phyloP scores from a whole-genome alignment of 1,140 invertebrate genomes.

The Micrasema minimum region DNA sequence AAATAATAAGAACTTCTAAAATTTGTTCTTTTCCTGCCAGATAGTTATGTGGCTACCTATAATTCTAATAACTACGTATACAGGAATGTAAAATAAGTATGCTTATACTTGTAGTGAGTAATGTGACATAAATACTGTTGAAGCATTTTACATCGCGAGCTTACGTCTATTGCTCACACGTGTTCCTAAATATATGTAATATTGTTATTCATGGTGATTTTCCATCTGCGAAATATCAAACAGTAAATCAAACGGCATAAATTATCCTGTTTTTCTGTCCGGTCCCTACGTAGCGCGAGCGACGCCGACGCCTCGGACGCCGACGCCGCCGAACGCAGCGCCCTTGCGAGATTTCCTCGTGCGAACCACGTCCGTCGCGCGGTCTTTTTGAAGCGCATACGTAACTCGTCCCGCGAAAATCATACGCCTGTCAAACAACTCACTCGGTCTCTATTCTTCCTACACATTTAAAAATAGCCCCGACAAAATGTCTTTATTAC shows the following conservation, averaged over 20 bases:
- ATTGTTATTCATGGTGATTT: not conserved
- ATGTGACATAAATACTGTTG: too few relatives aligned
- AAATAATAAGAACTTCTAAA: too few relatives aligned
- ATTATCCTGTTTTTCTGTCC: too few relatives aligned
- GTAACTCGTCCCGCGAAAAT: slow-evolving; percentile 41
- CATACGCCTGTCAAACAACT: slow-evolving; percentile 34
- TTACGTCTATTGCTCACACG: too few relatives aligned
- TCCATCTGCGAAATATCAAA: not conserved
- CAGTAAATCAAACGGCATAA: not conserved
- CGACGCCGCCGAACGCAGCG: not conserved
- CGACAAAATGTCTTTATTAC: slow-evolving; percentile 60
- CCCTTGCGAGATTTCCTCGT: not conserved
- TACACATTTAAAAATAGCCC: slow-evolving; percentile 42
- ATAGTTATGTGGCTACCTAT: too few relatives aligned
- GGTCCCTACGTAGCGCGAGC: not conserved
- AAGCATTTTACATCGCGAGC: too few relatives aligned
- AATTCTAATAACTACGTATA: too few relatives aligned
- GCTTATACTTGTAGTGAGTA: too few relatives aligned
- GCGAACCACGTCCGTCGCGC: slow-evolving; percentile 27
- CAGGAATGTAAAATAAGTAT: too few relatives aligned
- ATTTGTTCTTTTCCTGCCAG: too few relatives aligned
- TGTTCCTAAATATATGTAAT: not conserved
- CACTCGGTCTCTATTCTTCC: slow-evolving; percentile 35
- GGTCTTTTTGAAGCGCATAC: slow-evolving; percentile 34
- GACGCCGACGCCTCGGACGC: not conserved